Conservation (phyloP, 2,888 invertebrate genomes). For the Drosophila sordidapex region DNA sequence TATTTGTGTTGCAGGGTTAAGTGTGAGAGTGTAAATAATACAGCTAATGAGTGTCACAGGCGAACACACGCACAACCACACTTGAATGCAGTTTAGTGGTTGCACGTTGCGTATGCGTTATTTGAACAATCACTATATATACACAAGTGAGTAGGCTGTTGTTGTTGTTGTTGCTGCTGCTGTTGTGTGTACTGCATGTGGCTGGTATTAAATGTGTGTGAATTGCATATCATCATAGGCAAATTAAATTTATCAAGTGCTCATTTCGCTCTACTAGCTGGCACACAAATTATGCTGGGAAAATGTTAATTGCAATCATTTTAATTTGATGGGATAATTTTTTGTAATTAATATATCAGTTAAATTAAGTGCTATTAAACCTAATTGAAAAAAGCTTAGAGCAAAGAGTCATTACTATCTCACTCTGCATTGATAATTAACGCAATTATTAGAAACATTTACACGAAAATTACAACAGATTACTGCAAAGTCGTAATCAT, state of each 20-base stretch:
- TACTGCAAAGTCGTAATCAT: not conserved
- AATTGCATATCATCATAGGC: slow-evolving; percentile 5
- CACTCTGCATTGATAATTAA: not conserved
- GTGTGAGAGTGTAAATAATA: slow-evolving; percentile 26
- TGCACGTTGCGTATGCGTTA: slow-evolving; percentile 49
- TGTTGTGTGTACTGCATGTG: slow-evolving; percentile 8
- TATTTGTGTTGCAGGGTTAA: slow-evolving; percentile 16
- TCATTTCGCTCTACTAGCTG: slow-evolving; percentile 1
- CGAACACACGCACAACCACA: slow-evolving; percentile 24
- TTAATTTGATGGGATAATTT: not conserved
- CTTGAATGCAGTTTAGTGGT: slow-evolving; percentile 35
- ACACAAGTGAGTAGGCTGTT: not conserved
- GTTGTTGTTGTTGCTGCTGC: slow-evolving; percentile 1
- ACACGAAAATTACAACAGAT: not conserved
- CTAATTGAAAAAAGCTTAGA: not conserved
- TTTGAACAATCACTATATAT: slow-evolving; percentile 22
- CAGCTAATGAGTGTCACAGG: slow-evolving; percentile 67
- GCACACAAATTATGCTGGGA: slow-evolving; percentile 4
- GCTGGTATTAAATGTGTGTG: slow-evolving; percentile 6
- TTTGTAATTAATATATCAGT: not conserved
- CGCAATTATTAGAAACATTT: not conserved
- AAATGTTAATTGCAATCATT: slow-evolving; percentile 10
- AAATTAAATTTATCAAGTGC: slow-evolving; percentile 26
- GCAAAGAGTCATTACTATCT: not conserved
- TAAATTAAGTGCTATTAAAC: not conserved